Evolutionary conservation across 2,113 vertebrate genomes (phyloP).

Genomic region (Phalacrocorax carbo): DNA sequence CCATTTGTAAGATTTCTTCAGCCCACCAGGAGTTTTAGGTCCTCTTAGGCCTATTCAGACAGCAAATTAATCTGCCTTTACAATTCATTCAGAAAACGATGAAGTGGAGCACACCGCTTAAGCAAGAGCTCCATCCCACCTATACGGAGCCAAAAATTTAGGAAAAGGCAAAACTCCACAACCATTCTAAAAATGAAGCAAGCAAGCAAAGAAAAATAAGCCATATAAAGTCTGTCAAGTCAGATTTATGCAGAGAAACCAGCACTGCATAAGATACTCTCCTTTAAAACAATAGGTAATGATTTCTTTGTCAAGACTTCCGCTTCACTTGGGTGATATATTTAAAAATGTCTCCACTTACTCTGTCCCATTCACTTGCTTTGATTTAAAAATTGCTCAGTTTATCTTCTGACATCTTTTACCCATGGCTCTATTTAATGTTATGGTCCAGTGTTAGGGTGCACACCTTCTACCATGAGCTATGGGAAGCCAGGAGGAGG

Average conservation of each 20-base stretch:
- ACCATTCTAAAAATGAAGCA: background rate
- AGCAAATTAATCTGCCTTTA: constrained; percentile 50
- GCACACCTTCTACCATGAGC: background rate
- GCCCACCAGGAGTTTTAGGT: background rate
- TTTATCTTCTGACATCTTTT: background rate
- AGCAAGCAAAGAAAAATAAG: background rate
- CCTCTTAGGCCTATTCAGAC: background rate
- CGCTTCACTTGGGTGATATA: background rate
- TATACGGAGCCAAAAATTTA: background rate
- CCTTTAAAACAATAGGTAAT: background rate
- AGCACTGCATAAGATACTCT: background rate
- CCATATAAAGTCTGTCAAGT: background rate
- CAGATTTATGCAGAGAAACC: background rate
- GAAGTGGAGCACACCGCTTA: background rate
- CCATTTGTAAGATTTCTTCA: background rate
- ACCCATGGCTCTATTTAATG: background rate
- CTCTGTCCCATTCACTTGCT: background rate
- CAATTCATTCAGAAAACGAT: constrained; percentile 56
- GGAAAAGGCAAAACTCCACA: background rate
- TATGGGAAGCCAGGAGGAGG: background rate
- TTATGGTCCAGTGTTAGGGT: background rate
- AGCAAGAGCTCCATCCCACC: background rate
- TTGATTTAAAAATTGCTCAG: background rate
- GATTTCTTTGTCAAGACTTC: background rate
- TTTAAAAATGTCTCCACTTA: background rate